Conservation (phyloP, 2,888 invertebrate genomes). For the Scrobipalpa atriplicella region DNA sequence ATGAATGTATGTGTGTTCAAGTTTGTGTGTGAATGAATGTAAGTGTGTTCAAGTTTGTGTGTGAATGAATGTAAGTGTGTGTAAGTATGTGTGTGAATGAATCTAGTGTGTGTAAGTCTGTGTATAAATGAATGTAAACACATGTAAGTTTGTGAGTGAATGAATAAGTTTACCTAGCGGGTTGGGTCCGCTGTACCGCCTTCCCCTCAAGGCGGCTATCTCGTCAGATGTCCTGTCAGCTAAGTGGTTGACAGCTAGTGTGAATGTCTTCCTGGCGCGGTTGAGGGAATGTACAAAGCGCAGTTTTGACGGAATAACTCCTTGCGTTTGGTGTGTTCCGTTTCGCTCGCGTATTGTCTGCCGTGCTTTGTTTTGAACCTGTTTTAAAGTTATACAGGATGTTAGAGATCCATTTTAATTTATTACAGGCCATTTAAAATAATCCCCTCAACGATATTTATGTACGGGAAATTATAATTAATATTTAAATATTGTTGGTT, state of each 20-base stretch:
- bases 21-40: not conserved
- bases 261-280: constrained; percentile 88
- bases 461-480: no score
- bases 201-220: constrained; percentile 88
- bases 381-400: not conserved
- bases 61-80: no score
- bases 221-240: constrained; percentile 92
- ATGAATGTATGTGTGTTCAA: not conserved
- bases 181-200: constrained; percentile 39
- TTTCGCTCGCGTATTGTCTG: constrained; percentile 84
- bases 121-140: not conserved
- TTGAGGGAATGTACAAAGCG: constrained; percentile 92
- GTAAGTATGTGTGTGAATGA: not conserved
- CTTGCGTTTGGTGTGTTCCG: constrained; percentile 83
- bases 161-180: no score
- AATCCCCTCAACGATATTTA: no score
- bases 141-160: not conserved
- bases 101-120: not conserved
- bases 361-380: constrained; percentile 88
- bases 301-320: constrained; percentile 12
- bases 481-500: no score
- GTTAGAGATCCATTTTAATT: no score
- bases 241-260: constrained; percentile 92
- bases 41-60: not conserved
- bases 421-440: no score